Evolutionary conservation across 1,140 invertebrate genomes (phyloP).

Genomic region (Fopius arisanus): DNA sequence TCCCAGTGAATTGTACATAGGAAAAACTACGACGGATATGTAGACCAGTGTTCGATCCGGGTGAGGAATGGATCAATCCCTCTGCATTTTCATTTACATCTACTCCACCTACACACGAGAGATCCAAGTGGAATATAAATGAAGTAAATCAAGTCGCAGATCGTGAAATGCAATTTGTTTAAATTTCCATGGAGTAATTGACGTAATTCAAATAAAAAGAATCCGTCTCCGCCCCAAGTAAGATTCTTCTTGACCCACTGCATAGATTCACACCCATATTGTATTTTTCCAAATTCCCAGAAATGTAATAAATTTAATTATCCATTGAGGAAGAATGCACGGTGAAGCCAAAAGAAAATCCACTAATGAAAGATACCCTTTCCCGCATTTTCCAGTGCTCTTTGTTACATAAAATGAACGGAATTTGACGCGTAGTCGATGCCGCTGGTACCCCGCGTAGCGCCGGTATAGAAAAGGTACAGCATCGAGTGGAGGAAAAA

Average conservation of each 20-base stretch:
- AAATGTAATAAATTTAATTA: no score
- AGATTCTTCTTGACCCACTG: no score
- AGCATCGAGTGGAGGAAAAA: conserved; percentile 21
- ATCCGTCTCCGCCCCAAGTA: no score
- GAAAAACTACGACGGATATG: not conserved
- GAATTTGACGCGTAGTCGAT: conserved; percentile 29
- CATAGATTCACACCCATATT: no score
- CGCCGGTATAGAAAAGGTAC: not conserved
- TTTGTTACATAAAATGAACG: not conserved
- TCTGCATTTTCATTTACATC: not conserved
- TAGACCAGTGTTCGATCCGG: not conserved
- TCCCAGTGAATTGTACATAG: not conserved
- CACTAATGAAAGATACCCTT: not conserved
- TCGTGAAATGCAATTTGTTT: not conserved
- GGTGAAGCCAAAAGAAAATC: no score
- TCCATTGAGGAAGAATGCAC: no score
- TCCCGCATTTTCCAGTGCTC: not conserved
- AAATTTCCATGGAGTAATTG: not conserved
- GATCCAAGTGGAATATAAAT: not conserved
- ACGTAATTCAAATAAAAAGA: no score
- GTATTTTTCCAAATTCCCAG: no score
- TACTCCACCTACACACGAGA: conserved; percentile 1
- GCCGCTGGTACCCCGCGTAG: conserved; percentile 20
- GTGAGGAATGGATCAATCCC: not conserved
- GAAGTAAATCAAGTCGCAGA: conserved; percentile 1